Conservation (phyloP, 2,888 invertebrate genomes). For the Nudaria mundana region DNA sequence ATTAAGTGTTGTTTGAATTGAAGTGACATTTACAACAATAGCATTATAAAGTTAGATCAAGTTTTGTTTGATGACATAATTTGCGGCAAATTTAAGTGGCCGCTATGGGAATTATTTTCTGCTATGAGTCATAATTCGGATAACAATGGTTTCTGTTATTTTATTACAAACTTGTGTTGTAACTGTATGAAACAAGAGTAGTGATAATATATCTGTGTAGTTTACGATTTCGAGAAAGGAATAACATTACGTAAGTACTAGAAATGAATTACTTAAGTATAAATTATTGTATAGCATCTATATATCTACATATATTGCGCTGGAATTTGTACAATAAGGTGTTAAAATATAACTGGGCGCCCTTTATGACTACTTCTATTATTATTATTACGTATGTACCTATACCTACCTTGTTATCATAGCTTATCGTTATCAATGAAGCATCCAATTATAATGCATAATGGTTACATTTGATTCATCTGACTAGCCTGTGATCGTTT, state of each 20-base stretch:
- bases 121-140: slow-evolving; percentile 43
- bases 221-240: background rate
- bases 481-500: no score
- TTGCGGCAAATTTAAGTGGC: slow-evolving; percentile 53
- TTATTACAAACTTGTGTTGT: slow-evolving; percentile 18
- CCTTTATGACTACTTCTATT: no score
- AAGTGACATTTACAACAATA: slow-evolving; percentile 11
- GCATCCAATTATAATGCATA: no score
- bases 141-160: slow-evolving; percentile 39
- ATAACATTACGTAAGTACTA: background rate
- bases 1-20: slow-evolving; percentile 13
- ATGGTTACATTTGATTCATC: no score
- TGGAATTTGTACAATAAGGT: no score
- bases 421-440: no score
- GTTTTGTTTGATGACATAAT: slow-evolving; percentile 26
- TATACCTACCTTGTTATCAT: no score
- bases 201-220: slow-evolving; percentile 7
- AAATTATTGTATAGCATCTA: no score
- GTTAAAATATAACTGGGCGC: no score
- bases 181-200: slow-evolving; percentile 4
- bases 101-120: slow-evolving; percentile 34
- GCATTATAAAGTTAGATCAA: slow-evolving; percentile 6
- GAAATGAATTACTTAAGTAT: background rate
- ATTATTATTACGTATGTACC: no score
- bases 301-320: no score